Evolutionary conservation across 1,140 invertebrate genomes (phyloP), one percentile per base, ranked within the genome.

Genomic region (Anadara kagoshimensis): DNA sequence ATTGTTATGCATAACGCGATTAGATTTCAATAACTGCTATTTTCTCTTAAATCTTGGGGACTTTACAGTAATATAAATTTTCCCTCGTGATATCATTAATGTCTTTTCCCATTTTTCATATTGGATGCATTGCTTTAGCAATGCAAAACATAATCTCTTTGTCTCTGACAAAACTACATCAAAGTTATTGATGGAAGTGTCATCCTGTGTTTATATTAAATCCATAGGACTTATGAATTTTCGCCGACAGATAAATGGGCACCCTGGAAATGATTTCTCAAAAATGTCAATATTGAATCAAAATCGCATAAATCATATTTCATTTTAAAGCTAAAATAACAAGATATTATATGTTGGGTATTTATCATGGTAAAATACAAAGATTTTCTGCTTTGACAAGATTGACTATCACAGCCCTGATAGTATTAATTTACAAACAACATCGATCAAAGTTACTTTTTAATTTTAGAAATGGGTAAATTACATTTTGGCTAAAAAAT

Each of bases 201-300:
- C 62, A 26, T 20, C 51, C 49, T 64, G 41, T 22, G 62, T 64
- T 64, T 64, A 64, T 64, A 64, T 53, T 64, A 51, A 64, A 64
- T 45, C 62, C 20, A 47, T 45, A 64, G 49, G 62, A 64, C 47
- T 45, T 64, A 64, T 64, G 62, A 64, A 64, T 64, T 64, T 64
- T 53, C 62, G 62, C 53, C 53, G 62, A 64, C 62, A 64, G 51
- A 64, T 64, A 64, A 64, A 64, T 64, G 62, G 62, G 51, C 18
- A 51, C 29, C 45, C 45, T 64, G 62, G 45, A 64, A 64, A 64
- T 64, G 62, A 53, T 45, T 49, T 51, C 53, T 51, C 47, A 64
- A 16, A 64, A 64, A 14, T 64, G 62, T 64, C 62, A 49, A 64
- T 64, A 64, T 41, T 22, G 49, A 51, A 64, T 64, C 62, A 64